Evolutionary conservation across 2,888 invertebrate species (phyloP), one percentile per base, ranked within the genome.

Genomic region (Steromphala cineraria): DNA sequence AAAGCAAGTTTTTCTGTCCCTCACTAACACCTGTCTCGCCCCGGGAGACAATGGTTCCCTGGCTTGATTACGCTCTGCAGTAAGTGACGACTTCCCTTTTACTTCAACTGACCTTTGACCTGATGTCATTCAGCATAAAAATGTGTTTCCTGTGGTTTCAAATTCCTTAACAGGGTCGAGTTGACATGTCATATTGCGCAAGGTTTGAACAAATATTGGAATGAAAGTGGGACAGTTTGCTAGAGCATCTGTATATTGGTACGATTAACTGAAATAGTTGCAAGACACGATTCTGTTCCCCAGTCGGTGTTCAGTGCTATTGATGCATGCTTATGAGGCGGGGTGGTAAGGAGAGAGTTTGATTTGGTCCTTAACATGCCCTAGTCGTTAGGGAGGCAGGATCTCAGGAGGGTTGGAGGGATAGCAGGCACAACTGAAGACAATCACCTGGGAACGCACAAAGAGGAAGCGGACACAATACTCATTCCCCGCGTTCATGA

Each of bases 401-500:
- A 36, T 71, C 71, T 36, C 71, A 71, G 19, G 71, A 36, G 71
- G 36, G 40, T 13, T 71, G 40, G 31, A 10, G 28, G 71, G 36
- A 71, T 71, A 71, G 36, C 10, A 36, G 40, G 71, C 28, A 17
- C 31, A 36, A 71, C 19, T 71, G 71, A 36, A 71, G 71, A 40
- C 71, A 17, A 71, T 71, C 71, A 71, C 71, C 71, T 71, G 71
- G 71, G 40, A 71, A 40, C 19, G 36, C 15, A 71, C 71, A 71
- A 71, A 71, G 71, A 71, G 36, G 36, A 36, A 19, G 36, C 71
- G 31, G 31, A 71, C 71, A 71, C 71, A 40, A 71, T 71, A 31
- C 71, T 36, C 28, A 71, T 71, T 71, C 71, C 71, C 71, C 31
- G 36, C 71, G 71, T 71, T 71, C 71, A 71, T 71, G 71, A 71